Percentiles rank a stretch among this genome's conserved stretches.
Evolutionary conservation across 53 echinoderm and acorn worm species (phyloP).

Genomic region (Echinarachnius parma): DNA sequence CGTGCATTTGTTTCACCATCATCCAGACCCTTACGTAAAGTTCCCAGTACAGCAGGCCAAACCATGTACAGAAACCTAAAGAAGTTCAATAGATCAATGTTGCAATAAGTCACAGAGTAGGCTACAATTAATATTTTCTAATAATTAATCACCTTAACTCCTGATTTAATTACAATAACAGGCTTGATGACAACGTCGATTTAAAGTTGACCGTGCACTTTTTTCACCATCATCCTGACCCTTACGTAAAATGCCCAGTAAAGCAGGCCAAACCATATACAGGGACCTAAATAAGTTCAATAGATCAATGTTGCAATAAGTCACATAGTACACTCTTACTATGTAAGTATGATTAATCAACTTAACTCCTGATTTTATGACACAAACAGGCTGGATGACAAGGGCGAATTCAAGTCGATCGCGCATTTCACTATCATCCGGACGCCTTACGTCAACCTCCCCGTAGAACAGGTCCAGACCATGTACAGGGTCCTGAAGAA

Average conservation of each 20-base stretch:
- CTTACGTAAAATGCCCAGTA: constrained; percentile 60
- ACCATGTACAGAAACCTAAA: constrained; percentile 75
- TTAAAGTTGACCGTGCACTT: constrained; percentile 47
- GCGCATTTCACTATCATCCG: constrained; percentile 53
- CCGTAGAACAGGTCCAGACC: constrained; percentile 61
- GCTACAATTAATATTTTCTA: too few species aligned
- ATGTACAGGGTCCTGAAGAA: constrained; percentile 72
- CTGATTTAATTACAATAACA: constrained; percentile 21
- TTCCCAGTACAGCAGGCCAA: constrained; percentile 59
- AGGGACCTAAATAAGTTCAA: constrained; percentile 71
- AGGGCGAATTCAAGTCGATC: constrained; percentile 58
- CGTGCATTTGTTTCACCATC: constrained; percentile 49
- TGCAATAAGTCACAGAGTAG: too few species aligned
- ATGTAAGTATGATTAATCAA: too few species aligned
- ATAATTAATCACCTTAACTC: too few species aligned
- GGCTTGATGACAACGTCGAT: constrained; percentile 57
- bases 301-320: too few species aligned
- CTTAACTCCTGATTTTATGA: constrained; percentile 24
- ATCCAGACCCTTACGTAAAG: constrained; percentile 57
- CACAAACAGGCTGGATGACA: constrained; percentile 54
- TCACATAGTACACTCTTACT: too few species aligned
- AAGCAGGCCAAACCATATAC: constrained; percentile 62
- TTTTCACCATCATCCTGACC: constrained; percentile 60
- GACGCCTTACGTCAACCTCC: constrained; percentile 60
- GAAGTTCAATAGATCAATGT: too few species aligned